A percentile compares a stretch with the other conserved stretches of the same genome.
These are phyloP conservation scores for Bombus sibiricus DNA, from an alignment of 1,140 invertebrate genomes.

Conservation along the genomic window DNA sequence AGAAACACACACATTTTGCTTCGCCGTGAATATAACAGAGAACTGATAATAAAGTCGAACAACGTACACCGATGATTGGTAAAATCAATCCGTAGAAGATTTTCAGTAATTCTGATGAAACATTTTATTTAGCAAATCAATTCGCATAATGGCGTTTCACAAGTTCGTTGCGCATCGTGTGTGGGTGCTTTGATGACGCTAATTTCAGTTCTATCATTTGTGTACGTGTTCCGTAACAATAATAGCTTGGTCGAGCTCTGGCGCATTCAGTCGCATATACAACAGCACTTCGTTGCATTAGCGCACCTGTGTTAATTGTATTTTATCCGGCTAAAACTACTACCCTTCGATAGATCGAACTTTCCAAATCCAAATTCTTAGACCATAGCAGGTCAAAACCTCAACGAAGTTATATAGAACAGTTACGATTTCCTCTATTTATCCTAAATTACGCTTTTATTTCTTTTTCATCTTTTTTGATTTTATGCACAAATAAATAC, in stretches of 20 bases:
- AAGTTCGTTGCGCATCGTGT: neutral
- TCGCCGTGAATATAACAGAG: neutral
- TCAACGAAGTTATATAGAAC: no score
- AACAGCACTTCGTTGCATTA: constrained; percentile 8
- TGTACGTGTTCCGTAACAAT: constrained; percentile 7
- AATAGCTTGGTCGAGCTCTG: neutral
- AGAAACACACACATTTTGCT: no score
- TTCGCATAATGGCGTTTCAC: constrained; percentile 7
- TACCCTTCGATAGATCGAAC: neutral
- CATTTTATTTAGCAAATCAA: constrained; percentile 33
- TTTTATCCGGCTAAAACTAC: neutral
- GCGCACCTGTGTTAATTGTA: neutral
- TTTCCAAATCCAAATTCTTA: neutral
- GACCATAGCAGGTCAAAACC: no score
- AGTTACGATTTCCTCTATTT: no score
- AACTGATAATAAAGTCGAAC: no score
- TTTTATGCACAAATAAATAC: no score
- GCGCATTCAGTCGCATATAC: neutral
- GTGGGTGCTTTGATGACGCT: constrained; percentile 23
- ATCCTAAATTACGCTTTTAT: no score
- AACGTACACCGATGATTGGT: no score
- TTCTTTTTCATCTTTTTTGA: no score
- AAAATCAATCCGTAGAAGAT: neutral
- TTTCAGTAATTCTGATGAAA: neutral
- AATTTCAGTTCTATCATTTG: constrained; percentile 24